These are phyloP conservation scores for Agrochola macilenta DNA, from an alignment of 2,888 invertebrate genomes.

Conservation along the genomic window DNA sequence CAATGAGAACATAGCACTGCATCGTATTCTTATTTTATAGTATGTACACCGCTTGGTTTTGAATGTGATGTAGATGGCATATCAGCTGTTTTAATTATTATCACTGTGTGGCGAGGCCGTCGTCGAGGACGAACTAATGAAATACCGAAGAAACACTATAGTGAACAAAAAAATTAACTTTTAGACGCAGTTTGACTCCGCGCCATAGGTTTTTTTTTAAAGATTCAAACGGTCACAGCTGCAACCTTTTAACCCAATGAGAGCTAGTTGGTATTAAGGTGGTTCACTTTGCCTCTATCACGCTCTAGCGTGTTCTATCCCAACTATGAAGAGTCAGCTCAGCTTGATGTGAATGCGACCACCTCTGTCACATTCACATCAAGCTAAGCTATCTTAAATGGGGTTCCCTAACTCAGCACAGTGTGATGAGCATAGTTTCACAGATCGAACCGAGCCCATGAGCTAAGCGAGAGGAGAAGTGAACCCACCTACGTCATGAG, in stretches of 20 bases:
- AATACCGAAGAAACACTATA: too few relatives aligned
- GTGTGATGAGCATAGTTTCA: not conserved
- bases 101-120: not conserved
- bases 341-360: too few relatives aligned
- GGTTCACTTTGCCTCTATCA: not conserved
- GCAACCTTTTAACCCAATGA: not conserved
- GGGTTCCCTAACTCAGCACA: not conserved
- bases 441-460: not conserved
- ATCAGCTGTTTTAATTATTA: slow-evolving; percentile 1
- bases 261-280: not conserved
- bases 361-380: not conserved
- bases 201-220: not conserved
- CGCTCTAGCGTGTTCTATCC: not conserved
- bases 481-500: not conserved
- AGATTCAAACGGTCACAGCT: too few relatives aligned
- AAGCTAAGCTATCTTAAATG: not conserved
- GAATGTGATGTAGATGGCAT: not conserved
- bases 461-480: not conserved
- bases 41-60: not conserved
- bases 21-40: slow-evolving; percentile 24
- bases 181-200: not conserved
- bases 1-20: slow-evolving; percentile 33
- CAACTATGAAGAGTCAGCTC: not conserved
- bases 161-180: not conserved
- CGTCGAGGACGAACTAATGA: too few relatives aligned